A percentile compares a stretch with the other conserved stretches of the same genome.
Conservation (phyloP, 2,113 vertebrate genomes). For the Ochotona princeps region DNA sequence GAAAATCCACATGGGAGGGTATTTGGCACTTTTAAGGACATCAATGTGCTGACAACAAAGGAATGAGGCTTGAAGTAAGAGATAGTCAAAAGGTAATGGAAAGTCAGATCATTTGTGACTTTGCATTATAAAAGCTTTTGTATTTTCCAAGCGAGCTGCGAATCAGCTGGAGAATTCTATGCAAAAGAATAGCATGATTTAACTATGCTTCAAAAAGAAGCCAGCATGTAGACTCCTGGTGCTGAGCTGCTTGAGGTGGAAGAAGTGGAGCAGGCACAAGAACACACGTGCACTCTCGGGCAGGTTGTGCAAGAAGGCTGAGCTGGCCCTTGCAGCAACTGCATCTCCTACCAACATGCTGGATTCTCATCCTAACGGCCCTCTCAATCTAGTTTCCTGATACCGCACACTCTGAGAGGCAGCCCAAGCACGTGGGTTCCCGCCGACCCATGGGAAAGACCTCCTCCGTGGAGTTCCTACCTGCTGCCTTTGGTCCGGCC, state of each 20-base stretch:
- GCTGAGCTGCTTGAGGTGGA: neutral
- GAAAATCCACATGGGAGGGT: neutral
- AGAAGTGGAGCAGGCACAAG: accelerated
- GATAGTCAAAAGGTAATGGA: neutral
- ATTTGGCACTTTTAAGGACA: neutral
- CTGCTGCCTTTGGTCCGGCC: too few relatives aligned
- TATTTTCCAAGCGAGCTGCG: neutral
- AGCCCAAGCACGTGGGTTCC: too few relatives aligned
- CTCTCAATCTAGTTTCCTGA: too few relatives aligned
- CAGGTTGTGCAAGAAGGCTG: too few relatives aligned
- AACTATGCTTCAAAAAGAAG: neutral
- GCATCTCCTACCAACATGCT: too few relatives aligned
- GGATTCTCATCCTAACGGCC: too few relatives aligned
- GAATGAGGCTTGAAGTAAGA: neutral
- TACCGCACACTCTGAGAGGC: too few relatives aligned
- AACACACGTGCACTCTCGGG: neutral
- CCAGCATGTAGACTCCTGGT: neutral
- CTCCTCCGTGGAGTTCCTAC: too few relatives aligned
- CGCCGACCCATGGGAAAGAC: neutral
- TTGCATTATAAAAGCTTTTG: neutral
- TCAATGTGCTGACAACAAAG: neutral
- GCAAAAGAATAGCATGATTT: neutral
- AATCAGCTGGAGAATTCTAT: neutral
- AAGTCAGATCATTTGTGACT: neutral
- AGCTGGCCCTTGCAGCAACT: too few relatives aligned